A percentile compares a stretch with the other conserved stretches of the same genome.
phyloP scores from a whole-genome alignment of 1,140 invertebrate genomes.

The Anadara kagoshimensis region DNA sequence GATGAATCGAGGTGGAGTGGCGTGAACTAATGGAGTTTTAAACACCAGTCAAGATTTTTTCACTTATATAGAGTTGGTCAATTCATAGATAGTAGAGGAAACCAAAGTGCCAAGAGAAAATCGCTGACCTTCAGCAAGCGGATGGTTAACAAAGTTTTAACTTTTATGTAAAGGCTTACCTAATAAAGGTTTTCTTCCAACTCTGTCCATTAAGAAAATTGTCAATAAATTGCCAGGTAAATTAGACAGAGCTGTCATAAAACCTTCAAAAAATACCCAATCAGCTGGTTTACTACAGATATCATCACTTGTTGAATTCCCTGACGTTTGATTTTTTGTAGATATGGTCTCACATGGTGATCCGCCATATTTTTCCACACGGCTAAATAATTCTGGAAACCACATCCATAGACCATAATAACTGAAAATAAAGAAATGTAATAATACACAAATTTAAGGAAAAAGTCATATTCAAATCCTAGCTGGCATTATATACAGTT shows the following conservation, averaged over 20 bases:
- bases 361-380: slow-evolving; percentile 72
- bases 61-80: too few relatives aligned
- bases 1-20: too few relatives aligned
- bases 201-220: slow-evolving; percentile 74
- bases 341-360: slow-evolving; percentile 61
- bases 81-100: too few relatives aligned
- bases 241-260: slow-evolving; percentile 68
- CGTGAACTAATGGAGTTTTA: too few relatives aligned
- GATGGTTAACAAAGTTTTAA: background rate
- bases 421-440: slow-evolving; percentile 61
- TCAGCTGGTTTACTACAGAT: slow-evolving; percentile 43
- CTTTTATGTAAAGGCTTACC: slow-evolving; percentile 64
- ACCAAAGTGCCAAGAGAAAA: too few relatives aligned
- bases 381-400: slow-evolving; percentile 77
- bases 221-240: slow-evolving; percentile 76
- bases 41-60: too few relatives aligned
- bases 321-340: slow-evolving; percentile 24
- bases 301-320: slow-evolving; percentile 3
- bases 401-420: slow-evolving; percentile 78
- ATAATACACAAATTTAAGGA: background rate
- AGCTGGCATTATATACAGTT: too few relatives aligned
- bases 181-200: slow-evolving; percentile 75
- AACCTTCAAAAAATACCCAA: slow-evolving; percentile 66
- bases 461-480: too few relatives aligned
- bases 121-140: too few relatives aligned